A percentile compares a stretch with the other conserved stretches of the same genome.
Evolutionary conservation across 2,797 vertebrate genomes (phyloP).

Genomic region (Myotis pilosus): DNA sequence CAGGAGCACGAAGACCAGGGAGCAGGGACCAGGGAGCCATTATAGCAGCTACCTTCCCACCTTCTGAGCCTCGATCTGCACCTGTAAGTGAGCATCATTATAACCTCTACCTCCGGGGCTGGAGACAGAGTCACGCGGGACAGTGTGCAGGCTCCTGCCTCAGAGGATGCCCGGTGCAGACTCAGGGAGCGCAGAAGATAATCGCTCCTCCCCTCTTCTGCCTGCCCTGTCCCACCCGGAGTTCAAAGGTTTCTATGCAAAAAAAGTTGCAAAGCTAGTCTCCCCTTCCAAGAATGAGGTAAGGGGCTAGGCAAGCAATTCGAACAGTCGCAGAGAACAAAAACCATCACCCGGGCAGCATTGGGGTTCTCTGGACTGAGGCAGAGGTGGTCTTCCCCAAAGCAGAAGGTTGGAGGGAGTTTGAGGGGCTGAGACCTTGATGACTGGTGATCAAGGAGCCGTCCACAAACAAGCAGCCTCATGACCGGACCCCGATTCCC

Average conservation of each 20-base stretch:
- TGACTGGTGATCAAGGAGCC: background rate
- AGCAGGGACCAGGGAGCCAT: background rate
- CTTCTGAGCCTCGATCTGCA: background rate
- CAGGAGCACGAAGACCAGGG: background rate
- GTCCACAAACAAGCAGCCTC: background rate
- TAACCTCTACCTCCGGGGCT: background rate
- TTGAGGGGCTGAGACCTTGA: background rate
- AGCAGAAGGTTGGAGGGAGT: background rate
- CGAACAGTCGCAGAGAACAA: background rate
- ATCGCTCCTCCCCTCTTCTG: background rate
- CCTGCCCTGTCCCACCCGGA: background rate
- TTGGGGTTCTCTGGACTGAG: background rate
- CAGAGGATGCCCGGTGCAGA: rapidly evolving
- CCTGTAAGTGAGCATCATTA: background rate
- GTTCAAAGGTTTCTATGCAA: background rate
- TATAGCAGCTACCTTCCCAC: no score
- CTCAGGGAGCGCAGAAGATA: background rate
- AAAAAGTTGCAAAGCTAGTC: background rate
- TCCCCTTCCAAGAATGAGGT: background rate
- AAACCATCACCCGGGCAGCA: background rate
- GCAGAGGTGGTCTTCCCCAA: background rate
- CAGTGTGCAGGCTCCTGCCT: background rate
- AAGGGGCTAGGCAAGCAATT: background rate
- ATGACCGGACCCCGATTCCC: background rate
- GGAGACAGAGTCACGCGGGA: background rate